phyloP scores from a whole-genome alignment of 2,113 vertebrate genomes.

The Sarotherodon lohbergeri region DNA sequence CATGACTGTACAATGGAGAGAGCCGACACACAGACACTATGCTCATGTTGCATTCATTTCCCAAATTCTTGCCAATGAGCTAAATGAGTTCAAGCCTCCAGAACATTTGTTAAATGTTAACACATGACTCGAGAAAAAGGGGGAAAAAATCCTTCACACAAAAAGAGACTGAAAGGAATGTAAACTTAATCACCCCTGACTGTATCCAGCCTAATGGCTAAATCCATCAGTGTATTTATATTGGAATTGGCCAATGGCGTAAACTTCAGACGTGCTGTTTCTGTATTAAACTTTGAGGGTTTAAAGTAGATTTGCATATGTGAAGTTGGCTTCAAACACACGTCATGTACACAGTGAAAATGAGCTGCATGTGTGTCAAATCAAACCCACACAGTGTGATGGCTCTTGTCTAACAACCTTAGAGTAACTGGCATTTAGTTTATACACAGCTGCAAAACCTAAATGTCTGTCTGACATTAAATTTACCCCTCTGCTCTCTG shows the following conservation, averaged over 20 bases:
- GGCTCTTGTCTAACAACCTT: conserved; percentile 4
- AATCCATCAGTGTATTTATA: neutral
- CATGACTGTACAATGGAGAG: neutral
- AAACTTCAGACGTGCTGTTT: neutral
- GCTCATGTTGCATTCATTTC: neutral
- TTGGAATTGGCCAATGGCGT: neutral
- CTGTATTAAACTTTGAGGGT: neutral
- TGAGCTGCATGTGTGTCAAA: conserved; percentile 19
- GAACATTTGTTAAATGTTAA: conserved; percentile 46
- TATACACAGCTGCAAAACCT: neutral
- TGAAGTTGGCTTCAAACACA: neutral
- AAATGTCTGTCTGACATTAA: neutral
- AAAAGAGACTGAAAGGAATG: conserved; percentile 26
- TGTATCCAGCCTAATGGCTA: neutral
- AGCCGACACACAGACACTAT: neutral
- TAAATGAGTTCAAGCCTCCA: neutral
- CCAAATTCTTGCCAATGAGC: neutral
- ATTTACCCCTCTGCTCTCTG: neutral
- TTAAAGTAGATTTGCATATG: neutral
- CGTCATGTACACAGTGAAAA: neutral
- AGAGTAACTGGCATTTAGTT: neutral
- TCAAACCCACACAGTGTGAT: conserved; percentile 15
- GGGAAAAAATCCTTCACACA: neutral
- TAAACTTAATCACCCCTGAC: conserved; percentile 13
- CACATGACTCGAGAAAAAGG: conserved; percentile 21